Evolutionary conservation across 2,113 vertebrate species (phyloP), one percentile per base, ranked within the genome.

Genomic region (Ranitomeya imitator): DNA sequence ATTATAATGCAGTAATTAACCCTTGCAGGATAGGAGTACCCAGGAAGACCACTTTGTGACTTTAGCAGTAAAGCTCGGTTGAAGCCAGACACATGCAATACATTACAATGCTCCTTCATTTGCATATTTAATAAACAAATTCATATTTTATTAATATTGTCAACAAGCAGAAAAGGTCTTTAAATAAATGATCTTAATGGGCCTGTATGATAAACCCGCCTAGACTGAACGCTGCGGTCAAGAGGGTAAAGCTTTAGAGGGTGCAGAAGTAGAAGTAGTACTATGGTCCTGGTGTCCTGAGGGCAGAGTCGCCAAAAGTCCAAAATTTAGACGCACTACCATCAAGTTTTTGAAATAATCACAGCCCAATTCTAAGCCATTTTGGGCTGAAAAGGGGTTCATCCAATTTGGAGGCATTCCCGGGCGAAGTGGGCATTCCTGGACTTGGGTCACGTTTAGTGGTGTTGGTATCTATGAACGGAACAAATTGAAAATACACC

Each of bases 1-100:
- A n/a, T 26, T 52, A 88, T 82, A 88, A 74, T 82, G 79, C 60
- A 87, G 37, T 55, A 83, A 88, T 88, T 61, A 83, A 73, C 54
- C 65, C 67, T 86, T 78, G 18, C 3, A 23, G 11, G 2, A 57
- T 11, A 21, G 73, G 37, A 8, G 4, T 19, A 76, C 37, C 73
- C 45, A 21, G 16, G 7, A 21, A 23, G 21, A 51, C 80, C 15
- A 83, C 81, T 52, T 67, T 23, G 5, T 51, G 37, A 11, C 8
- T 51, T 52, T 45, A 45, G 51, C 8, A 45, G 18, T 31, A 69
- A 51, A 18, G 19, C 19, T 45, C 23, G 12, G 60, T 13, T 83
- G 7, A 69, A 51, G 60, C 60, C 52, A 52, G 81, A 83, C 81
- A 15, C 61, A 83, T 83, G 10, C 63, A 71, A 71, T 84, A 69